These are phyloP conservation scores for Acholoe squamosa DNA, from an alignment of 2,888 invertebrate species.

Conservation along the genomic window DNA sequence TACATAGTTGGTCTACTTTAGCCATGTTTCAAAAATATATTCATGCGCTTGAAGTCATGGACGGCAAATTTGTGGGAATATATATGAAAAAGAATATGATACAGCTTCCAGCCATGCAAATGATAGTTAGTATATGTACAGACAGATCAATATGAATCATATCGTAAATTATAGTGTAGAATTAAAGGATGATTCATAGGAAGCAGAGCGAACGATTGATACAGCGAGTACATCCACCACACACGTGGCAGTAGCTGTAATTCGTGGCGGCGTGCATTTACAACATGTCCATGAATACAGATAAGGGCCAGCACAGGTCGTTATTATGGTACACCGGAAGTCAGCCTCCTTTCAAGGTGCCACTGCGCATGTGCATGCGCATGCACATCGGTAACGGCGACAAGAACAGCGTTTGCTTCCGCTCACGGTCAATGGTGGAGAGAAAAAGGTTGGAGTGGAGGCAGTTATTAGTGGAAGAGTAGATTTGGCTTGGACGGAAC, in stretches of 20 bases:
- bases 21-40: too few species aligned
- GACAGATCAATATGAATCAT: too few species aligned
- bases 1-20: too few species aligned
- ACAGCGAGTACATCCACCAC: too few species aligned
- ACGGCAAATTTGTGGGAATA: too few species aligned
- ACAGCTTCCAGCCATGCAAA: too few species aligned
- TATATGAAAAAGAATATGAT: too few species aligned
- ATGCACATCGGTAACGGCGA: too few species aligned
- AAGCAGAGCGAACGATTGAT: neutral
- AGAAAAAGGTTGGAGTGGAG: neutral
- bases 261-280: neutral
- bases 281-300: conserved; percentile 9
- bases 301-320: neutral
- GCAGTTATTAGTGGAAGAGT: neutral
- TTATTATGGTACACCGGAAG: neutral
- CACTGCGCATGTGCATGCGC: neutral
- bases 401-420: neutral
- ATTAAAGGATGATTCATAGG: neutral
- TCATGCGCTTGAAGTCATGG: too few species aligned
- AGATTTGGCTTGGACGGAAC: neutral
- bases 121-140: too few species aligned
- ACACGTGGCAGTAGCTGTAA: too few species aligned
- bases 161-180: too few species aligned
- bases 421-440: neutral
- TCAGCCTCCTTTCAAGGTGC: neutral